phyloP scores from a whole-genome alignment of 2,888 invertebrate genomes.

The Resseliella maxima region DNA sequence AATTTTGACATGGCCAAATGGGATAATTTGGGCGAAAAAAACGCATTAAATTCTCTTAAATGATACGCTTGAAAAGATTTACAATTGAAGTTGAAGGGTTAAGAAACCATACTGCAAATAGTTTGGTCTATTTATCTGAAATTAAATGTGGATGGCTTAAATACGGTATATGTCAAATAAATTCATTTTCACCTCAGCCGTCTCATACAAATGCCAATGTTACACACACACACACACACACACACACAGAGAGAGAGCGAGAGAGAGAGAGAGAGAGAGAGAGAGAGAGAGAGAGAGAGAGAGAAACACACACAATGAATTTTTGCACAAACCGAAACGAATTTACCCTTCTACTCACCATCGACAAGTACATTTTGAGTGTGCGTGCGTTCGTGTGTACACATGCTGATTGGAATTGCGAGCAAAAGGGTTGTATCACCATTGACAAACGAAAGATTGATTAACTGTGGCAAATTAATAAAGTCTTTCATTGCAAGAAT shows the following conservation, averaged over 20 bases:
- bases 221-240: too few species aligned
- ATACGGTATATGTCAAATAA: neutral
- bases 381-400: neutral
- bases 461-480: conserved; percentile 58
- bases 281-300: too few species aligned
- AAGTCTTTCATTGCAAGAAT: conserved; percentile 54
- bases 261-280: too few species aligned
- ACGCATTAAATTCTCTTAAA: too few species aligned
- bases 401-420: neutral
- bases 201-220: neutral
- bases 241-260: too few species aligned
- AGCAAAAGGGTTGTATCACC: conserved; percentile 19
- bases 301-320: too few species aligned
- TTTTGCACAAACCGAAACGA: conserved; percentile 42
- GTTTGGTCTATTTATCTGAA: too few species aligned
- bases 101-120: too few species aligned
- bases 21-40: too few species aligned
- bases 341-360: neutral
- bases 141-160: conserved; percentile 3
- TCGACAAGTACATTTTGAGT: neutral
- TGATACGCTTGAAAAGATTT: too few species aligned
- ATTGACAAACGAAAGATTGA: conserved; percentile 56
- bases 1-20: too few species aligned
- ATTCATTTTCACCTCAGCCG: conserved; percentile 22
- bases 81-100: too few species aligned